phyloP scores from a whole-genome alignment of 2,113 vertebrate genomes.

The Xiphophorus maculatus region DNA sequence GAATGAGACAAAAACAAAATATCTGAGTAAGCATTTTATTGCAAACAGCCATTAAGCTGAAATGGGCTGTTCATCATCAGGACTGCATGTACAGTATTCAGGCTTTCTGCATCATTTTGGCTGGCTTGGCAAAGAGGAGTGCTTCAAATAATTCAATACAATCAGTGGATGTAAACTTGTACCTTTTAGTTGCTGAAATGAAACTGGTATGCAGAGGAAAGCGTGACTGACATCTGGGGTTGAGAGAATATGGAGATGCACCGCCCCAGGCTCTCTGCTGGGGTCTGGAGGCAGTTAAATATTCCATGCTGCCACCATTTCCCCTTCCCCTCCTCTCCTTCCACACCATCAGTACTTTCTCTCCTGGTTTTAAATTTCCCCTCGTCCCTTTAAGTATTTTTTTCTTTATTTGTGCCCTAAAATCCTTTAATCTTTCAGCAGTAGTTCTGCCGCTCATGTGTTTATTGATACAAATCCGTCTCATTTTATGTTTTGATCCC shows the following conservation, averaged over 20 bases:
- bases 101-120: background rate
- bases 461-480: conserved; percentile 29
- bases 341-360: conserved; percentile 20
- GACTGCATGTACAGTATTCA: background rate
- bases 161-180: background rate
- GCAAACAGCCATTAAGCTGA: no score
- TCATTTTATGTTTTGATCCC: conserved; percentile 13
- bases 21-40: no score
- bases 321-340: background rate
- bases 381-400: background rate
- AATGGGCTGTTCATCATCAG: no score
- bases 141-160: background rate
- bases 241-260: conserved; percentile 27
- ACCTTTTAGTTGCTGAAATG: conserved; percentile 63
- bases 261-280: conserved; percentile 41
- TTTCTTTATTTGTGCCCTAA: conserved; percentile 4
- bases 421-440: conserved; percentile 23
- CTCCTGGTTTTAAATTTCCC: conserved; percentile 3
- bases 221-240: conserved; percentile 54
- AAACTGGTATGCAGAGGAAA: conserved; percentile 58
- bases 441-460: conserved; percentile 10
- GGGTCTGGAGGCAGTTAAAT: conserved; percentile 64
- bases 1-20: no score
- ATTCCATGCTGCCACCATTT: background rate
- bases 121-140: background rate